These are phyloP conservation scores for Mastomys coucha DNA, from an alignment of 2,113 vertebrate genomes.

Conservation along the genomic window DNA sequence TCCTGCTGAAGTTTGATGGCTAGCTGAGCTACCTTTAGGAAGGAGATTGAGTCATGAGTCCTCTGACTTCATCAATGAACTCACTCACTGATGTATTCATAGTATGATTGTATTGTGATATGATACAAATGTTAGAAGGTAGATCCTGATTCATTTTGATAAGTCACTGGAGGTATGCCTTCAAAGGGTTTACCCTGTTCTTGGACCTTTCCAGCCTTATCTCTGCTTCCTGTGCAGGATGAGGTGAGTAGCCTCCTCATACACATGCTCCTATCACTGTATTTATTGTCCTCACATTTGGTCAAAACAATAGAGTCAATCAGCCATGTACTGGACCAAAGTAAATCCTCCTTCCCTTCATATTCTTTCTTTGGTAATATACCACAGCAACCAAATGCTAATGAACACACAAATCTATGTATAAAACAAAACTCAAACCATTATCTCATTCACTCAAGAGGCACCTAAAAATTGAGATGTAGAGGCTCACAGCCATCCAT, in stretches of 20 bases:
- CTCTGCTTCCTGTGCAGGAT: background rate
- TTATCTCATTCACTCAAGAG: background rate
- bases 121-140: background rate
- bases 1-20: background rate
- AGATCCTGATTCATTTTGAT: background rate
- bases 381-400: background rate
- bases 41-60: background rate
- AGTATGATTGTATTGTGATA: background rate
- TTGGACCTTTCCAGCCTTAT: background rate
- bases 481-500: too few relatives aligned
- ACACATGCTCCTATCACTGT: background rate
- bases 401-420: background rate
- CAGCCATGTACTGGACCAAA: background rate
- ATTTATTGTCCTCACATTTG: background rate
- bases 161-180: background rate
- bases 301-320: background rate
- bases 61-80: background rate
- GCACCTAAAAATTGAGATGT: conserved; percentile 3
- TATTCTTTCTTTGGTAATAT: background rate
- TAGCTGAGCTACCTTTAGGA: background rate
- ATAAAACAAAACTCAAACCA: conserved; percentile 20
- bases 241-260: background rate
- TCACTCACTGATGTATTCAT: background rate
- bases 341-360: background rate
- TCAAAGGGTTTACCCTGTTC: background rate